Percentiles rank a stretch among this genome's conserved stretches.
phyloP scores from a whole-genome alignment of 2,113 vertebrate genomes.

The Trogon melanurus region DNA sequence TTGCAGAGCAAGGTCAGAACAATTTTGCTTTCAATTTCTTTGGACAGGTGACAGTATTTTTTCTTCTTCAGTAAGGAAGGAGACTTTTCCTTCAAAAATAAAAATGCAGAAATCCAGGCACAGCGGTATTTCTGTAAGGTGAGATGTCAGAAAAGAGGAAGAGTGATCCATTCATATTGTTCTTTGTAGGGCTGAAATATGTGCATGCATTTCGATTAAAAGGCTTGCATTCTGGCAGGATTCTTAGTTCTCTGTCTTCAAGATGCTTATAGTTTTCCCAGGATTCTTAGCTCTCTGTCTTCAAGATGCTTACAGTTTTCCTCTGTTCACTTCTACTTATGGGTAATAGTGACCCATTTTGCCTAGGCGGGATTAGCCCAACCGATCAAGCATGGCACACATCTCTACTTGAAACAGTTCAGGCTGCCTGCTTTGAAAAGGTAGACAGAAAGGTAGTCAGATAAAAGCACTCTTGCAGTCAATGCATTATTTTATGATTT shows the following conservation, averaged over 20 bases:
- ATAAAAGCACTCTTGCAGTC: not conserved
- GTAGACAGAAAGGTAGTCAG: not conserved
- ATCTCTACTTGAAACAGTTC: not conserved
- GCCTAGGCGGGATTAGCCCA: not conserved
- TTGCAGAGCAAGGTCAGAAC: not conserved
- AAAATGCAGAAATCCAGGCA: not conserved
- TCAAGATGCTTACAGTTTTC: not conserved
- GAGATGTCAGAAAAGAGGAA: not conserved
- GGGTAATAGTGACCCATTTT: not conserved
- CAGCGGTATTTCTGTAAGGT: not conserved
- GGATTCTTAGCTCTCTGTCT: not conserved
- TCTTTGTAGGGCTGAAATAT: not conserved
- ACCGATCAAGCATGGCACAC: not conserved
- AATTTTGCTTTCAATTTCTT: slow-evolving; percentile 34
- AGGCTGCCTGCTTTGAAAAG: not conserved
- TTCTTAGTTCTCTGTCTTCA: not conserved
- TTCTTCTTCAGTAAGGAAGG: slow-evolving; percentile 6
- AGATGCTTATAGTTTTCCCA: not conserved
- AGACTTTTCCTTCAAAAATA: not conserved
- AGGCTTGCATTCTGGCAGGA: not conserved
- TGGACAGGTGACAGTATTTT: not conserved
- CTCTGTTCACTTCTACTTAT: not conserved
- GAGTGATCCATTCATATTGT: not conserved
- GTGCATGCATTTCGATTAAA: not conserved
- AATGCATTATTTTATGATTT: not conserved